These are phyloP conservation scores for Caenorhabditis drosophilae DNA, from an alignment of 2,888 invertebrate genomes.

Conservation along the genomic window DNA sequence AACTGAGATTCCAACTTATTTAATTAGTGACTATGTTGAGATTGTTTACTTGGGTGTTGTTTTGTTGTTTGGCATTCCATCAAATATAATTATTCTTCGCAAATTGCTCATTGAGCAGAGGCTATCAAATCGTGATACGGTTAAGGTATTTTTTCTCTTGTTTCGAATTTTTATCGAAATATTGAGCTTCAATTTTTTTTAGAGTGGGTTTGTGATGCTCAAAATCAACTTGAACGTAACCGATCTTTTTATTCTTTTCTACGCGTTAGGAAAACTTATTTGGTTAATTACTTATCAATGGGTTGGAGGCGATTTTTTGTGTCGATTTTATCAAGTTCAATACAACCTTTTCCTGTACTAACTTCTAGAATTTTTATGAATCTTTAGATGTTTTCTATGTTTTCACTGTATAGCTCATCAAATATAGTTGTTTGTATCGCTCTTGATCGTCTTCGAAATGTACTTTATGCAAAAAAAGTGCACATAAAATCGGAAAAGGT, in stretches of 20 bases:
- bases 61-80: slow-evolving; percentile 57
- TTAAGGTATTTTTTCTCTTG: slow-evolving; percentile 56
- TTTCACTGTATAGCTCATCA: slow-evolving; percentile 63
- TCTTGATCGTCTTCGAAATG: slow-evolving; percentile 63
- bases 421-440: slow-evolving; percentile 68
- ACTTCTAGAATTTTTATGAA: background rate
- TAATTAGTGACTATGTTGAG: slow-evolving; percentile 64
- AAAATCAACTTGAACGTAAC: slow-evolving; percentile 66
- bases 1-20: slow-evolving; percentile 53
- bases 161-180: slow-evolving; percentile 4
- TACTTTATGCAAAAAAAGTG: slow-evolving; percentile 56
- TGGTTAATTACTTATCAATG: slow-evolving; percentile 67
- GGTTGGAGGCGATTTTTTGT: slow-evolving; percentile 57
- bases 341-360: background rate
- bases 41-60: slow-evolving; percentile 61
- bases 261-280: slow-evolving; percentile 59
- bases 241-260: slow-evolving; percentile 59
- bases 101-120: slow-evolving; percentile 51
- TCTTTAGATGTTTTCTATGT: slow-evolving; percentile 60
- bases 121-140: slow-evolving; percentile 48
- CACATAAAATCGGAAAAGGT: slow-evolving; percentile 28
- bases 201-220: slow-evolving; percentile 64
- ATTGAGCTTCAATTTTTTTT: slow-evolving; percentile 7
- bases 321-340: slow-evolving; percentile 39
- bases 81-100: slow-evolving; percentile 58